Evolutionary conservation across 2,888 invertebrate genomes (phyloP).

Genomic region (Leucoma salicis): DNA sequence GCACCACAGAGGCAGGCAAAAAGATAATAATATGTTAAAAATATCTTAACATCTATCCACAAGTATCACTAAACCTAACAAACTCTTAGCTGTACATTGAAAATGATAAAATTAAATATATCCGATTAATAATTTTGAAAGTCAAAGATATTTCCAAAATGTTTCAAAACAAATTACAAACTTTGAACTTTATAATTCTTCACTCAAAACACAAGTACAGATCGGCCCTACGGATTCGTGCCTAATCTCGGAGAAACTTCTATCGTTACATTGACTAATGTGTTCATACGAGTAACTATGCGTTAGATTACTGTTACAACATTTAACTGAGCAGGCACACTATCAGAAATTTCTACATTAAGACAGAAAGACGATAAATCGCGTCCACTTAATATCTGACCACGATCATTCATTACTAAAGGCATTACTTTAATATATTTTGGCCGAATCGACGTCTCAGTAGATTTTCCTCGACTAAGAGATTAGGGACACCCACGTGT

Average conservation of each 20-base stretch:
- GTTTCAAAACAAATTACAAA: slow-evolving; percentile 55
- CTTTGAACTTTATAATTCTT: slow-evolving; percentile 57
- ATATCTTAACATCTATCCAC: no score
- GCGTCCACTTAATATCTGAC: slow-evolving; percentile 71
- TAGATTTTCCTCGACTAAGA: slow-evolving; percentile 58
- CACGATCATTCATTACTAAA: slow-evolving; percentile 65
- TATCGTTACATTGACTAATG: slow-evolving; percentile 68
- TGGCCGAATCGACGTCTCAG: slow-evolving; percentile 57
- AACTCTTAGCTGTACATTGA: no score
- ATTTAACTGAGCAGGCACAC: slow-evolving; percentile 60
- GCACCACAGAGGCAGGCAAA: no score
- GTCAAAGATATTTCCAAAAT: slow-evolving; percentile 27
- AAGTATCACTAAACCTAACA: no score
- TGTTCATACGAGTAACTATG: slow-evolving; percentile 53
- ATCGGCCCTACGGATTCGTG: slow-evolving; percentile 50
- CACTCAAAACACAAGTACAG: slow-evolving; percentile 48
- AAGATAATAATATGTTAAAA: no score
- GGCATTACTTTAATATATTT: slow-evolving; percentile 63
- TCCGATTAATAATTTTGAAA: slow-evolving; percentile 38
- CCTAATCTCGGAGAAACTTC: slow-evolving; percentile 55
- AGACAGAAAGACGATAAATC: slow-evolving; percentile 62
- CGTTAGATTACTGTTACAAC: slow-evolving; percentile 62
- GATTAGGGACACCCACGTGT: slow-evolving; percentile 79
- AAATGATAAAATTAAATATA: slow-evolving; percentile 38
- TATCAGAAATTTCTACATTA: slow-evolving; percentile 69